A percentile compares a stretch with the other conserved stretches of the same genome.
These are phyloP conservation scores for Prunella himalayana DNA, from an alignment of 2,113 vertebrate species.

Conservation along the genomic window DNA sequence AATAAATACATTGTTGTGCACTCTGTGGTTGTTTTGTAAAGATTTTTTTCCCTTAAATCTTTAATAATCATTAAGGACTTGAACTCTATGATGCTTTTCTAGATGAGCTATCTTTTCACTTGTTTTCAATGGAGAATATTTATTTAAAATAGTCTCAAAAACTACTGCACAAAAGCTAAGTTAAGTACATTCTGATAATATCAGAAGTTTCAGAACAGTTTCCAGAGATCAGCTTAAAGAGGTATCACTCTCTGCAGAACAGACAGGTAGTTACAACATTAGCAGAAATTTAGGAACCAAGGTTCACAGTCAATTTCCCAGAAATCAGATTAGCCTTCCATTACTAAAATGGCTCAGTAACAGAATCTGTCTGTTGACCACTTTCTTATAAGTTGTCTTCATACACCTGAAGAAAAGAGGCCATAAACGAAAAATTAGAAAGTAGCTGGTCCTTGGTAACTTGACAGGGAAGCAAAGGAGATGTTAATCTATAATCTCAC, in stretches of 20 bases:
- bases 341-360: not conserved
- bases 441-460: not conserved
- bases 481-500: not conserved
- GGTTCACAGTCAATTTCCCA: not conserved
- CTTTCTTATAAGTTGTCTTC: not conserved
- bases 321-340: not conserved
- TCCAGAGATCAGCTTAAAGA: not conserved
- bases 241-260: not conserved
- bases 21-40: not conserved
- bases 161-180: not conserved
- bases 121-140: not conserved
- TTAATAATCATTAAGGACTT: not conserved
- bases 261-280: not conserved
- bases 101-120: not conserved
- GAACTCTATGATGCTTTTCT: not conserved
- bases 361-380: not conserved
- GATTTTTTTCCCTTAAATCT: not conserved
- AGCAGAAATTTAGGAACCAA: not conserved
- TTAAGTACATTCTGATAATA: not conserved
- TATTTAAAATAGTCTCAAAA: not conserved
- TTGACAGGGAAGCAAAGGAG: not conserved
- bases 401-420: not conserved
- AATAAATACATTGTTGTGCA: not conserved
- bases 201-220: not conserved
- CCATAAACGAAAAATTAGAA: not conserved